These are phyloP conservation scores for Condylostylus longicornis DNA, from an alignment of 1,140 invertebrate species.

Conservation along the genomic window DNA sequence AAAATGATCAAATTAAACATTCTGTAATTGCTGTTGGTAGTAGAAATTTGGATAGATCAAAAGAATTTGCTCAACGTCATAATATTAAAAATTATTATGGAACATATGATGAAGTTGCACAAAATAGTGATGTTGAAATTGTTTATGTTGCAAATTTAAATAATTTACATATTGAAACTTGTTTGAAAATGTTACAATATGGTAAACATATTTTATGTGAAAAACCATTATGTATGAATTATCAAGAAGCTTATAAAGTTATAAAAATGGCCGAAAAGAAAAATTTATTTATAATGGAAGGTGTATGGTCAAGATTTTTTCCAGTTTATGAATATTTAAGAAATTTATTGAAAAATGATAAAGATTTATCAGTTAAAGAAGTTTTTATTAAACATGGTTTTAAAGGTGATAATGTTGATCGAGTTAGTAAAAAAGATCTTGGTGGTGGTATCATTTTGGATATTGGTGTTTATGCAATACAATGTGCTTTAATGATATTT, in stretches of 20 bases:
- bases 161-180: conserved; percentile 46
- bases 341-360: conserved; percentile 38
- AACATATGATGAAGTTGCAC: conserved; percentile 51
- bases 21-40: conserved; percentile 57
- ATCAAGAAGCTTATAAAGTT: conserved; percentile 44
- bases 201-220: conserved; percentile 71
- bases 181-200: conserved; percentile 50
- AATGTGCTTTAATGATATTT: conserved; percentile 55
- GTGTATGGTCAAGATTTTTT: conserved; percentile 61
- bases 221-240: conserved; percentile 59
- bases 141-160: conserved; percentile 62
- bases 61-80: conserved; percentile 52
- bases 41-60: conserved; percentile 44
- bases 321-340: conserved; percentile 50
- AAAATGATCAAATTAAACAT: conserved; percentile 42
- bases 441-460: conserved; percentile 70
- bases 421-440: conserved; percentile 39
- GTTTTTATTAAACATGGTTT: conserved; percentile 50
- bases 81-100: conserved; percentile 50
- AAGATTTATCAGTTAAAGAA: conserved; percentile 52
- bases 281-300: conserved; percentile 63
- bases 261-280: conserved; percentile 42
- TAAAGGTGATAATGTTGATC: conserved; percentile 38
- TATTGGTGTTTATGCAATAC: conserved; percentile 64
- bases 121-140: conserved; percentile 55